Base-by-base conservation (phyloP, 2,797 vertebrate species). In the Hypotaenidia okinawae region DNA sequence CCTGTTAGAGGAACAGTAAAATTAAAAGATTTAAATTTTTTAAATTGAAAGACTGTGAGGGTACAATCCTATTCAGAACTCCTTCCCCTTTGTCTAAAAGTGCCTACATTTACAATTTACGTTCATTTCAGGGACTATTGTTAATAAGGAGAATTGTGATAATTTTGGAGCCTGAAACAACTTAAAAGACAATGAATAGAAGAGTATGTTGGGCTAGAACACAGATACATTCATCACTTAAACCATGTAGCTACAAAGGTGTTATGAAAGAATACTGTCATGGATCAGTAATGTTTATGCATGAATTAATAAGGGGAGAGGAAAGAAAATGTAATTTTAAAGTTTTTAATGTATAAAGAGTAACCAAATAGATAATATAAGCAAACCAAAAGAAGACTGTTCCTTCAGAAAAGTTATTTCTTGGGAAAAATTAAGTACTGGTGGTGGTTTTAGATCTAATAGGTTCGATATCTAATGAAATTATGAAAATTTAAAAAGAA, bases 21-120 rank as follows among this genome's bases (percentile, higher is more conserved):
- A 37, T 64, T 70, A 11, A 87, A 77, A 87, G 52, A 28, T 45
- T 45, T 19, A 19, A 5, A 19, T 33, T 89, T 84, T 95, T 90
- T 91, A 89, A 92, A 96, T 63, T 96, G 90, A 94, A 93, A 95
- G 89, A 95, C 76, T 77, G 87, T 54, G 62, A 93, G 83, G 93
- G 67, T 43, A 81, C 64, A 93, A 86, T 88, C 63, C 49, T 84
- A 76, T 93, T 94, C 82, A 96, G 93, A 93, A 89, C 72, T 90
- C 92, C 79, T 96, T 85, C 33, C 14, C 91, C 81, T 95, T 95
- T 95, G 86, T 88, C 83, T 76, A 94, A 83, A 76, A 85, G 33
- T 84, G 74, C 63, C 80, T 83, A 54, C 18, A 79, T 72, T 93
- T 92, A 80, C 64, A 84, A 93, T 86, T 70, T 90, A 75, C 92